phyloP scores from a whole-genome alignment of 2,797 vertebrate species.

The Gobio occitaniae region DNA sequence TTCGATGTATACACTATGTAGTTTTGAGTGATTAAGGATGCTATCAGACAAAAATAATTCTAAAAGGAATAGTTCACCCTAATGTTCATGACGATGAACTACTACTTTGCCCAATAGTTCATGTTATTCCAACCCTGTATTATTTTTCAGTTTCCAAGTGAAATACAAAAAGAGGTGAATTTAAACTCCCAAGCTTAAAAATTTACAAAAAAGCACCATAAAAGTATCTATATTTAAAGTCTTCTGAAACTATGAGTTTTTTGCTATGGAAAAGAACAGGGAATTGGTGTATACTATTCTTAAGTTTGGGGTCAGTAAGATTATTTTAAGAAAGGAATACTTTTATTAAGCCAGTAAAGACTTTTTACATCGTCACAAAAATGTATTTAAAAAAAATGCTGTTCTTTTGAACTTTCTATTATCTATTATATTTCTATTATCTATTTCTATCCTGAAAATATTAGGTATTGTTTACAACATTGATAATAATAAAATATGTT shows the following conservation, averaged over 20 bases:
- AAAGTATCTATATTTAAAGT: background rate
- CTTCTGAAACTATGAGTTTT: background rate
- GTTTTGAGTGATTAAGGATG: slow-evolving; percentile 24
- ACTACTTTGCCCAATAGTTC: background rate
- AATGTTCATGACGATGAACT: background rate
- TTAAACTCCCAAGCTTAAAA: background rate
- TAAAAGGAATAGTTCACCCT: background rate
- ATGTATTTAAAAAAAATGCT: background rate
- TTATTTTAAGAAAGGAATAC: background rate
- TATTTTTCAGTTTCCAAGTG: no score
- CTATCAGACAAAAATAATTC: background rate
- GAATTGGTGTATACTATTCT: background rate
- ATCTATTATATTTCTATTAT: no score
- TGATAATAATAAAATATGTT: background rate
- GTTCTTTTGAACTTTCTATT: background rate
- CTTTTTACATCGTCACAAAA: background rate
- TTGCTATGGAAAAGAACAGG: background rate
- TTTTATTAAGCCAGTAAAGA: background rate
- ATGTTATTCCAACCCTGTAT: background rate
- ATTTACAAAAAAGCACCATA: background rate
- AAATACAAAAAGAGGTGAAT: background rate
- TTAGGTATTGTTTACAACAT: no score
- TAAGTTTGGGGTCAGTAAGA: background rate
- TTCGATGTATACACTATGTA: background rate
- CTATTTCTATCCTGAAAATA: background rate